Conservation (phyloP, 2,888 invertebrate genomes). For the Disparrhopalites patrizii region DNA sequence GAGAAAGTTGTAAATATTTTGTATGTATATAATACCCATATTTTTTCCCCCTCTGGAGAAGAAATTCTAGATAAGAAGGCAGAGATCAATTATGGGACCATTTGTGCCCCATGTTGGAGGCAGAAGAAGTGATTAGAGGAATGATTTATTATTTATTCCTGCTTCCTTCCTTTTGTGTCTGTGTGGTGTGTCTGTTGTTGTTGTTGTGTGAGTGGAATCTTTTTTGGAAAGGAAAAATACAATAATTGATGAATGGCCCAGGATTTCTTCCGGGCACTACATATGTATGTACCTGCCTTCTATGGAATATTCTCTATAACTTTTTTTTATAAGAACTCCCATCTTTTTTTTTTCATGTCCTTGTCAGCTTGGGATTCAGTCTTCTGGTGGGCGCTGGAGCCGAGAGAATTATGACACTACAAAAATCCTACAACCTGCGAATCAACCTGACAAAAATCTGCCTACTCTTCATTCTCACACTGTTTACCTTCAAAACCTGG, state of each 20-base stretch:
- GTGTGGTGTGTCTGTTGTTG: slow-evolving; percentile 25
- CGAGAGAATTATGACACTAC: slow-evolving; percentile 53
- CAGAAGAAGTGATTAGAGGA: slow-evolving; percentile 38
- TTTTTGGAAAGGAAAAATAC: slow-evolving; percentile 43
- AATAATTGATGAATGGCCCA: slow-evolving; percentile 33
- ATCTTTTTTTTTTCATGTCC: background rate
- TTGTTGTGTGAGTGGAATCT: slow-evolving; percentile 30
- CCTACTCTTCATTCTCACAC: slow-evolving; percentile 58
- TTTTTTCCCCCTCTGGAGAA: too few species aligned
- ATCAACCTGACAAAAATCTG: slow-evolving; percentile 58
- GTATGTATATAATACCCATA: too few species aligned
- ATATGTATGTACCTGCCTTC: too few species aligned
- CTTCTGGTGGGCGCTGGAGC: slow-evolving; percentile 71
- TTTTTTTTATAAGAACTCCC: background rate
- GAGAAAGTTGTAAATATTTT: too few species aligned
- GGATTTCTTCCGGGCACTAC: background rate
- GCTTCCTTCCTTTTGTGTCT: too few species aligned
- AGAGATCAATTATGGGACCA: background rate
- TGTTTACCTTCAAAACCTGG: slow-evolving; percentile 65
- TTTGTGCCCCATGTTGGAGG: background rate
- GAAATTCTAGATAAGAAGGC: too few species aligned
- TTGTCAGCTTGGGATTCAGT: slow-evolving; percentile 70
- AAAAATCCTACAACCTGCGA: slow-evolving; percentile 44
- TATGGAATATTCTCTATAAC: background rate
- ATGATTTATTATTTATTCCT: slow-evolving; percentile 49